Percentiles rank a stretch among this genome's conserved stretches.
phyloP scores from a whole-genome alignment of 1,140 invertebrate genomes.

The Hylyphantes graminicola region DNA sequence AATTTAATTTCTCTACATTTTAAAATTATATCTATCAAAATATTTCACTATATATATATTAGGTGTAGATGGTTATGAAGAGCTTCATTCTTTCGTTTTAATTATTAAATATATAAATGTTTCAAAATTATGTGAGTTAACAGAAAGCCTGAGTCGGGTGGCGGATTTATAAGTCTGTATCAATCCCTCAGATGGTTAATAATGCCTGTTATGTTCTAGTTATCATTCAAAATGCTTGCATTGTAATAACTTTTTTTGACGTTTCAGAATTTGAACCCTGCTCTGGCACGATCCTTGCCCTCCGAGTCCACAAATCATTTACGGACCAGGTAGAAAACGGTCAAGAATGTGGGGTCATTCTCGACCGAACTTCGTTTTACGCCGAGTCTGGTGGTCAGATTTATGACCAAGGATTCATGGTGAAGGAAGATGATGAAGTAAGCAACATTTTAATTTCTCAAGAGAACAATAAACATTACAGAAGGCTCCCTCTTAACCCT shows the following conservation, averaged over 20 bases:
- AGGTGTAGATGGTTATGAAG: no score
- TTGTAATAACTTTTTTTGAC: conserved; percentile 22
- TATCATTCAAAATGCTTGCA: neutral
- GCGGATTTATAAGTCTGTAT: no score
- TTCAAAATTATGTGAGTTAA: no score
- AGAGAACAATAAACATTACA: neutral
- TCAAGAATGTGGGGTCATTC: conserved; percentile 90
- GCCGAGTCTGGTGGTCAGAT: conserved; percentile 99
- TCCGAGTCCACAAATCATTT: conserved; percentile 84
- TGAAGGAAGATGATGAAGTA: conserved; percentile 84
- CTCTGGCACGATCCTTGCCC: conserved; percentile 71
- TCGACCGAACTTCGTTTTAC: conserved; percentile 91
- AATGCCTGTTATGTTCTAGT: neutral
- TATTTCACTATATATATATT: no score
- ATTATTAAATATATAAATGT: no score
- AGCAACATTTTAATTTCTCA: conserved; percentile 21
- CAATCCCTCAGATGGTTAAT: neutral
- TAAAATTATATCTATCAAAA: no score
- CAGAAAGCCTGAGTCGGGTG: no score
- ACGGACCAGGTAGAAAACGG: conserved; percentile 85
- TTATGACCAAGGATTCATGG: conserved; percentile 95
- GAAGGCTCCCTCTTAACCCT: no score
- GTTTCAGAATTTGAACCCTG: conserved; percentile 69
- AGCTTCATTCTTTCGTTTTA: no score
- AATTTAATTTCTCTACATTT: no score